These are phyloP conservation scores for Nanger granti DNA, from an alignment of 2,113 vertebrate species.

Conservation along the genomic window DNA sequence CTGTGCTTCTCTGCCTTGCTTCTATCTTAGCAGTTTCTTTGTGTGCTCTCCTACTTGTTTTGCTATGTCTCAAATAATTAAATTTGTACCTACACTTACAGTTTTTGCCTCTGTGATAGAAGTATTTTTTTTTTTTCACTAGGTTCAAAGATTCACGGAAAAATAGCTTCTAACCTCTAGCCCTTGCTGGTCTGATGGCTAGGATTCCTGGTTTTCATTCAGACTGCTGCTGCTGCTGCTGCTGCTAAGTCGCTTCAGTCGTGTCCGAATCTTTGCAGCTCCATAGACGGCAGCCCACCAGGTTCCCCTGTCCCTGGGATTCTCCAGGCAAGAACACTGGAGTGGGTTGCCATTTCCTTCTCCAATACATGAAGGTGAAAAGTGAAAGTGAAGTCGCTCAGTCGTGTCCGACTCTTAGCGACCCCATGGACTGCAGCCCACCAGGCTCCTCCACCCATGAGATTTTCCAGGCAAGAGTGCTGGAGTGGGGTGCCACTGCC, in stretches of 20 bases:
- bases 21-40: background rate
- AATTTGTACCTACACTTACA: background rate
- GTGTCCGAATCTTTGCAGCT: rapidly evolving
- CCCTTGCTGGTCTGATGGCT: background rate
- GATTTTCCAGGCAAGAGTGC: too few relatives aligned
- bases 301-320: too few relatives aligned
- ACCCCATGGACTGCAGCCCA: too few relatives aligned
- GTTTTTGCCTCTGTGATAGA: background rate
- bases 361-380: too few relatives aligned
- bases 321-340: too few relatives aligned
- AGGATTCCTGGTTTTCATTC: background rate
- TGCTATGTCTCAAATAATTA: background rate
- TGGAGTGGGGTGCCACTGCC: background rate
- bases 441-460: too few relatives aligned
- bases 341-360: too few relatives aligned
- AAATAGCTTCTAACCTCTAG: background rate
- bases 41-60: background rate
- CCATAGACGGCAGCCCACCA: too few relatives aligned
- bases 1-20: background rate
- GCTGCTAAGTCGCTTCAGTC: too few relatives aligned
- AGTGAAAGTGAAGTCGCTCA: too few relatives aligned
- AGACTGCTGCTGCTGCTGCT: background rate
- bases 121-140: background rate
- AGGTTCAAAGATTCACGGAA: background rate
- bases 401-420: too few relatives aligned